Evolutionary conservation across 2,797 vertebrate species (phyloP), one percentile per base, ranked within the genome.

Genomic region (Gallinago stenura): DNA sequence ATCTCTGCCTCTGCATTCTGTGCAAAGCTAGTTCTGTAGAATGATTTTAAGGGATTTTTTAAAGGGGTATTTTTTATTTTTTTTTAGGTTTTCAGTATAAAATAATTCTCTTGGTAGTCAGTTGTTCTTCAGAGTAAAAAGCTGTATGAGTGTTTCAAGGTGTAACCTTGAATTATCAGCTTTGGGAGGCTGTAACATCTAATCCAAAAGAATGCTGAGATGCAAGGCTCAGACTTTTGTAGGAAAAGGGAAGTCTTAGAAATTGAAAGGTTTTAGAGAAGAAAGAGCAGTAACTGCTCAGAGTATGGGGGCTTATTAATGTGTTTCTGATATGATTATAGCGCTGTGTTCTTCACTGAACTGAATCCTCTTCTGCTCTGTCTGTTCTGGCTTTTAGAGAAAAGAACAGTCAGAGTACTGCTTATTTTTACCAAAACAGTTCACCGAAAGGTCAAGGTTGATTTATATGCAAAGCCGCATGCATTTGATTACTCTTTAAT

Each of bases 401-500:
- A 92, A 96, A 95, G 94, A 89, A 91, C 93, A 95, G 70, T 89
- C 80, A 89, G 51, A 85, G 61, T 64, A 83, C 90, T 87, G 94
- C 93, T 96, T 96, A 91, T 95, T 97, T 96, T 94, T 94, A 96
- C 96, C 86, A 92, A 96, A 97, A 94, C 81, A 92, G 95, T 94
- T 97, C 96, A 95, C 57, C 0, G 0, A 89, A 97, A 95, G 96
- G 95, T 96, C 95, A 97, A 95, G 97, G 86, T 95, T 97, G 93
- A 96, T 96, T 95, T 93, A 96, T 95, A 95, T 97, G 94, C 96
- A 95, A 90, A 97, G 78, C 89, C 3, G 7, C 20, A 18, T 91
- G 86, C 92, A 72, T 96, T 97, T 95, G 95, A 97, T 97, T 95
- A 93, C 94, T 95, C 89, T 96, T 95, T 95, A 93, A 95, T 94